These are phyloP conservation scores for Cerastoderma edule DNA, from an alignment of 2,888 invertebrate species.

Conservation along the genomic window DNA sequence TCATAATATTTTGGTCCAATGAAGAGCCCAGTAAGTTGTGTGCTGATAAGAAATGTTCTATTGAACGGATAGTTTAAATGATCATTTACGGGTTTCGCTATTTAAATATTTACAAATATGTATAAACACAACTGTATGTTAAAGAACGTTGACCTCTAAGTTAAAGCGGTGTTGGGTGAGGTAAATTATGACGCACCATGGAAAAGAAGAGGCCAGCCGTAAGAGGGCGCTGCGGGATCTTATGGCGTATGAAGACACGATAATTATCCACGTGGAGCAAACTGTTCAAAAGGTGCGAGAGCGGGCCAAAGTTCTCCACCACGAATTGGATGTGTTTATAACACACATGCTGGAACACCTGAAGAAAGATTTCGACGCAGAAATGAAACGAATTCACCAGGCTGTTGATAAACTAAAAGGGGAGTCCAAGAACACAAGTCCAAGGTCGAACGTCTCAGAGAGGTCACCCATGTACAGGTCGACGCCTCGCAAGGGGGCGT, in stretches of 20 bases:
- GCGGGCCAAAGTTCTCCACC: constrained; percentile 47
- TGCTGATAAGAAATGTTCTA: too few relatives aligned
- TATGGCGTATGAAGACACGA: constrained; percentile 53
- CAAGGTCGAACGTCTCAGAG: constrained; percentile 35
- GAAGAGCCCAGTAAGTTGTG: too few relatives aligned
- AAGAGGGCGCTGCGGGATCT: constrained; percentile 50
- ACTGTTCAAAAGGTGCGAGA: constrained; percentile 55
- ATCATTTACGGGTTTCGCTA: too few relatives aligned
- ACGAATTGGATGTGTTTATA: constrained; percentile 49
- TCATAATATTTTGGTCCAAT: too few relatives aligned
- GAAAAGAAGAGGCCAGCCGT: constrained; percentile 24
- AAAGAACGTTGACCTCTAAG: too few relatives aligned
- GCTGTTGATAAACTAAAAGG: constrained; percentile 48
- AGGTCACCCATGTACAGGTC: constrained; percentile 44
- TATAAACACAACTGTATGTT: too few relatives aligned
- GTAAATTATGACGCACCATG: constrained; percentile 20
- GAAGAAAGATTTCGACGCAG: constrained; percentile 50
- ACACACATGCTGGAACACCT: constrained; percentile 40
- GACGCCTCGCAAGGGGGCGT: constrained; percentile 34
- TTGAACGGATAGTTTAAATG: too few relatives aligned
- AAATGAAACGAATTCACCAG: constrained; percentile 43
- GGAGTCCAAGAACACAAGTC: constrained; percentile 2
- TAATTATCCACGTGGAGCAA: constrained; percentile 55
- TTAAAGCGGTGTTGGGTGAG: too few relatives aligned
- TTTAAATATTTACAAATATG: too few relatives aligned